Conservation (phyloP, 2,888 invertebrate species). For the Eurytoma californica region DNA sequence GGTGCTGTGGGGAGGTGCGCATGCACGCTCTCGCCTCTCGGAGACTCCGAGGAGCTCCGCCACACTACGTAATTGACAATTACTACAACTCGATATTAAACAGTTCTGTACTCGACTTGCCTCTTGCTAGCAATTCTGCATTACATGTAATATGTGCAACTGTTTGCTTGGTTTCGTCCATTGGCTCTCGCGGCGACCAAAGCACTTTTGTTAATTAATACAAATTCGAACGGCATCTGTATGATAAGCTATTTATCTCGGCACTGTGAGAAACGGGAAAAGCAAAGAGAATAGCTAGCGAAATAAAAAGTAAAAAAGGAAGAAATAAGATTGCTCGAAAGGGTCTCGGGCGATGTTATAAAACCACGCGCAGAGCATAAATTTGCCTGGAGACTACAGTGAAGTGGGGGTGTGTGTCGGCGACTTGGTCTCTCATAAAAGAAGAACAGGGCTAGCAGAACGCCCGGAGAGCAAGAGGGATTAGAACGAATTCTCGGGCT, state of each 20-base stretch:
- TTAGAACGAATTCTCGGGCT: slow-evolving; percentile 43
- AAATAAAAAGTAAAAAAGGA: background rate
- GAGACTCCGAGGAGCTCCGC: slow-evolving; percentile 29
- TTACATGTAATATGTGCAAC: background rate
- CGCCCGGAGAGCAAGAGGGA: slow-evolving; percentile 4
- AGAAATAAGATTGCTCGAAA: background rate
- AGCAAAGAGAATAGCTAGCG: background rate
- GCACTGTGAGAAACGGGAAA: no score
- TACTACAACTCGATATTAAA: slow-evolving; percentile 42
- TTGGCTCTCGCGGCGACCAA: background rate
- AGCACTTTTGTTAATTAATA: slow-evolving; percentile 24
- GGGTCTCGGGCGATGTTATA: slow-evolving; percentile 5
- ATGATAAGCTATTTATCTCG: slow-evolving; percentile 26
- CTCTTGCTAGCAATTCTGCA: slow-evolving; percentile 10
- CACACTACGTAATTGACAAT: slow-evolving; percentile 47
- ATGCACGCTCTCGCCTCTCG: background rate
- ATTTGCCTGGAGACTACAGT: slow-evolving; percentile 9
- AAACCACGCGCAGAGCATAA: slow-evolving; percentile 10
- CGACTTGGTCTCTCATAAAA: background rate
- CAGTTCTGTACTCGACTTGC: background rate
- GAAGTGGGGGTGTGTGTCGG: background rate
- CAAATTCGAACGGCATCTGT: slow-evolving; percentile 51
- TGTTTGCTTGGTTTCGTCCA: background rate
- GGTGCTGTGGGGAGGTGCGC: background rate
- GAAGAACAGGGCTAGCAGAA: background rate